Evolutionary conservation across 2,113 vertebrate genomes (phyloP).

Genomic region (Chaetorhynchus papuensis): DNA sequence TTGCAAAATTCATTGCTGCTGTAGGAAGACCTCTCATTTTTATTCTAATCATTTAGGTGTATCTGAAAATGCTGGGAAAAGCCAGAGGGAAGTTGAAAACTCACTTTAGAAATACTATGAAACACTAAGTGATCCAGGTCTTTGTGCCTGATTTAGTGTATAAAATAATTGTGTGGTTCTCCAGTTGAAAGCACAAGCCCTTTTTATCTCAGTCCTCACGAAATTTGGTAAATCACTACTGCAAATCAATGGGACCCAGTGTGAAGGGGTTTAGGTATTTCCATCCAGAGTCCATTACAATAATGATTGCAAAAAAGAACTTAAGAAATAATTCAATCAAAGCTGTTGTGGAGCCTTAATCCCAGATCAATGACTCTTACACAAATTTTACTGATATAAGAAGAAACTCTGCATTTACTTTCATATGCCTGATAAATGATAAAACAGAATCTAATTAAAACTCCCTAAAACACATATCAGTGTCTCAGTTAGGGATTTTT

Average conservation of each 20-base stretch:
- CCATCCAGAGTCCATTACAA: not conserved
- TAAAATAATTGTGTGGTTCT: not conserved
- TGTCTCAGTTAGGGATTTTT: conserved; percentile 26
- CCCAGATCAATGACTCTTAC: not conserved
- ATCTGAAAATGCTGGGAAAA: not conserved
- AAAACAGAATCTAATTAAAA: conserved; percentile 31
- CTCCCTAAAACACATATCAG: not conserved
- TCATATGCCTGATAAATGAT: not conserved
- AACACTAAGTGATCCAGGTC: not conserved
- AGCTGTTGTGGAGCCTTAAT: not conserved
- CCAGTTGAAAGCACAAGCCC: not conserved
- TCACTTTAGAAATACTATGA: conserved; percentile 18
- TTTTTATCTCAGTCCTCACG: not conserved
- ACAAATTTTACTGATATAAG: not conserved
- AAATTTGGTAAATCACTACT: not conserved
- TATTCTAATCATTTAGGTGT: not conserved
- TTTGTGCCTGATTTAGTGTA: not conserved
- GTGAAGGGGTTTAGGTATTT: not conserved
- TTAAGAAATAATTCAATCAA: conserved; percentile 24
- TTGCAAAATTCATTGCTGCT: not conserved
- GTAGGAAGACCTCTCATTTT: not conserved
- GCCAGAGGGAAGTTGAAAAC: not conserved
- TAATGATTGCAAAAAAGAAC: not conserved
- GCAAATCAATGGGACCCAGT: not conserved
- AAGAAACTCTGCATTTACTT: not conserved